Conservation (phyloP, 2,797 vertebrate genomes). For the Hozukius guyotensis region DNA sequence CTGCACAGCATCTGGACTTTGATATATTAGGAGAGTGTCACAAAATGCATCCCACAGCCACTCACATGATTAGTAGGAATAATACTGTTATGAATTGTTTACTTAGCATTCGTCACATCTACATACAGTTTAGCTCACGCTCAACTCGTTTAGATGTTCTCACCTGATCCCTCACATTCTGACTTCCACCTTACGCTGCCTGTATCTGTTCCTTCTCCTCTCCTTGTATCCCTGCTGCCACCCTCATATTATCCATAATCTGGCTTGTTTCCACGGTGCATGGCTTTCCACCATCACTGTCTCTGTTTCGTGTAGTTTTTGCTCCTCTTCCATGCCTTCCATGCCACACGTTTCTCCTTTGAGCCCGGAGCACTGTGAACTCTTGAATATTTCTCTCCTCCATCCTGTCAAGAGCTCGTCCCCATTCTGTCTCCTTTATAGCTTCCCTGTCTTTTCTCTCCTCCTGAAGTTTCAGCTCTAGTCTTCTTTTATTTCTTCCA, state of each 20-base stretch:
- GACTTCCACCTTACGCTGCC: not conserved
- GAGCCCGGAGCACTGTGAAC: constrained; percentile 46
- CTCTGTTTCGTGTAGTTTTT: constrained; percentile 15
- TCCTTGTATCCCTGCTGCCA: not conserved
- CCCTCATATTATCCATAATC: not conserved
- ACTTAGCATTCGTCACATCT: not conserved
- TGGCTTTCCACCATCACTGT: not conserved
- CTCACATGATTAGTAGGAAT: not conserved
- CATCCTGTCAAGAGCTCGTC: constrained; percentile 61
- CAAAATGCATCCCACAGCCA: not conserved
- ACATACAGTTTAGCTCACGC: not conserved
- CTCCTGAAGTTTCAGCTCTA: constrained; percentile 23
- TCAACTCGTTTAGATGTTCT: not conserved
- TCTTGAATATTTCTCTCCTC: constrained; percentile 57
- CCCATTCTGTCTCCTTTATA: constrained; percentile 72
- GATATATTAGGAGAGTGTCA: not conserved
- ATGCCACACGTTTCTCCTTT: constrained; percentile 36
- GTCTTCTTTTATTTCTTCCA: constrained; percentile 23
- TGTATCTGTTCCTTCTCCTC: not conserved
- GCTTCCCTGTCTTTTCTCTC: constrained; percentile 34
- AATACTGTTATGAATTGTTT: not conserved
- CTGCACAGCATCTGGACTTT: not conserved
- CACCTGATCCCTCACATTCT: not conserved
- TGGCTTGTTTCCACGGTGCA: constrained; percentile 1
- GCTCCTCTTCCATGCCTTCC: not conserved